phyloP scores from a whole-genome alignment of 2,797 vertebrate species.

The Gadopsis marmoratus region DNA sequence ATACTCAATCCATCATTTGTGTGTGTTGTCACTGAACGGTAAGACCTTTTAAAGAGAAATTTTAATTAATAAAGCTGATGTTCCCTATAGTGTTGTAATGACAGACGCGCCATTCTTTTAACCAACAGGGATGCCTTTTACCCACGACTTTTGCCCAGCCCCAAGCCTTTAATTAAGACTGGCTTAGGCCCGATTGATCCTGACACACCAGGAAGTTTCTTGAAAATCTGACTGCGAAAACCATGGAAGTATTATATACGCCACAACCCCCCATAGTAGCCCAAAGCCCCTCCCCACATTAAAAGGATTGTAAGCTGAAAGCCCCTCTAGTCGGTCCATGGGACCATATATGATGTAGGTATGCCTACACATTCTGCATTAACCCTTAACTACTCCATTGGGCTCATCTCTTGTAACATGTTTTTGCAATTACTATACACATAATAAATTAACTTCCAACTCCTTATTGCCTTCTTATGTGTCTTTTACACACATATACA shows the following conservation, averaged over 20 bases:
- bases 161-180: slow-evolving; percentile 89
- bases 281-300: slow-evolving; percentile 62
- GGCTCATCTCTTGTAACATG: neutral
- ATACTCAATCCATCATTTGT: slow-evolving; percentile 26
- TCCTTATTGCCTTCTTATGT: neutral
- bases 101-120: slow-evolving; percentile 80
- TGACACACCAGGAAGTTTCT: slow-evolving; percentile 88
- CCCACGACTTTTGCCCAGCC: slow-evolving; percentile 82
- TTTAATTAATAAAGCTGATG: slow-evolving; percentile 75
- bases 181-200: slow-evolving; percentile 88
- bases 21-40: slow-evolving; percentile 22
- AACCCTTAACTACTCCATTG: slow-evolving; percentile 19
- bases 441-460: neutral
- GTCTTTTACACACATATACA: neutral
- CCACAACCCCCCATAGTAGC: slow-evolving; percentile 76
- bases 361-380: slow-evolving; percentile 44
- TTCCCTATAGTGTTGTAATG: slow-evolving; percentile 78
- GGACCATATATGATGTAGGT: slow-evolving; percentile 50
- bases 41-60: slow-evolving; percentile 64
- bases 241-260: slow-evolving; percentile 82
- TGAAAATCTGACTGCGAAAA: slow-evolving; percentile 82
- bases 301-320: slow-evolving; percentile 72
- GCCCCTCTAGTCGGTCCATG: slow-evolving; percentile 43
- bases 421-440: neutral
- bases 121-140: slow-evolving; percentile 82